Base-by-base conservation (phyloP, 64 coral and sea anemone species). In the Pocillopora verrucosa region DNA sequence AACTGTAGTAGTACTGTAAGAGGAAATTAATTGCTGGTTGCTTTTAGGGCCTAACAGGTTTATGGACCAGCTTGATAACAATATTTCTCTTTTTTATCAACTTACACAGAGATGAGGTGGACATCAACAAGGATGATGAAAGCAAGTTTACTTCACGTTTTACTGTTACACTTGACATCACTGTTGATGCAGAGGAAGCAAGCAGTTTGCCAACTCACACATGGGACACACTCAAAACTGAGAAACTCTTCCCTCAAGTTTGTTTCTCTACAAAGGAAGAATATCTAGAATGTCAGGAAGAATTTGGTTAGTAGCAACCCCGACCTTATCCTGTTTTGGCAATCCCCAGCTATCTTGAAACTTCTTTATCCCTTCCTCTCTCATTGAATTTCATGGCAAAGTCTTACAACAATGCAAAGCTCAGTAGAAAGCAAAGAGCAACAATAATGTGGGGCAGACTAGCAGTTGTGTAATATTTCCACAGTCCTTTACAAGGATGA, bases 181-280 rank as follows among this genome's bases (percentile, higher is more conserved):
- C 22, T 79, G 84, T 95, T 61, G 97, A 99, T 68, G 92, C 94
- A 3, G 94, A 93, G 58, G 73, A 87, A 78, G 88, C 91, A 2
- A 91, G 80, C 22, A 87, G 78, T 30, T 63, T 51, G 41, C 41
- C 75, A 0, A 95, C 94, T 15, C 94, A 93, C 65, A 91, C 93
- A 0, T 99, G 97, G 97, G 97, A 99, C 56, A 93, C 93, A 4
- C 84, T 95, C 13, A 92, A 93, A 35, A 69, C 89, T 10, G 88
- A 88, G 3, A 99, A 89, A 88, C 87, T 92, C 3, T 76, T 87
- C 10, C 93, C 93, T 36, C 89, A 92, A 59, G 82, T 99, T 13
- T 99, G 94, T 58, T 99, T 99, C 60, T 91, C 97, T 16, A 95
- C 90, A 6, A 95, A 92, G 19, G 97, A 99, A 59, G 97, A 99